Evolutionary conservation across 1,140 invertebrate species (phyloP).

Genomic region (Nylanderia fulva): DNA sequence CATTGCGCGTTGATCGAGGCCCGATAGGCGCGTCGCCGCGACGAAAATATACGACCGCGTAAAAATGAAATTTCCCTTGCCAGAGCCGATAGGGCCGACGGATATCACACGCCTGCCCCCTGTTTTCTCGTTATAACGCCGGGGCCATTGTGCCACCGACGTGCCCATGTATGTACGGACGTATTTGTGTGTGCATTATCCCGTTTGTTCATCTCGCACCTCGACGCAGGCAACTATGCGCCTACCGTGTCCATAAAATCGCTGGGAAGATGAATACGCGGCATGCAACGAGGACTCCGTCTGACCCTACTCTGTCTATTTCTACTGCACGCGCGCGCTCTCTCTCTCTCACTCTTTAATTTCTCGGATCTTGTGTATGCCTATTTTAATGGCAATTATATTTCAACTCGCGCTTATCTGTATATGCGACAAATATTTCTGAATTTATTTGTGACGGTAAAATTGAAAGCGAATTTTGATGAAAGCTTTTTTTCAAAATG

Average conservation of each 20-base stretch:
- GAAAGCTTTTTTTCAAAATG: too few relatives aligned
- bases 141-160: slow-evolving; percentile 41
- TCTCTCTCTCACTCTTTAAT: too few relatives aligned
- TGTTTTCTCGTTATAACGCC: slow-evolving; percentile 67
- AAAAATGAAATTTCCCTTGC: slow-evolving; percentile 65
- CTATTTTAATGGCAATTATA: too few relatives aligned
- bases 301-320: not conserved
- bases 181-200: slow-evolving; percentile 37
- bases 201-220: slow-evolving; percentile 64
- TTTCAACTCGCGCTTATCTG: too few relatives aligned
- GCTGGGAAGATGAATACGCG: slow-evolving; percentile 59
- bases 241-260: slow-evolving; percentile 68
- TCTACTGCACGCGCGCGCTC: not conserved
- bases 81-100: slow-evolving; percentile 46
- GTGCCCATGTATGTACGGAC: not conserved
- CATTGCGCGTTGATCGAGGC: slow-evolving; percentile 61
- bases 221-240: slow-evolving; percentile 45
- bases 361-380: too few relatives aligned
- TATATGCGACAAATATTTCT: too few relatives aligned
- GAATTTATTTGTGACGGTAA: too few relatives aligned
- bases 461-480: too few relatives aligned
- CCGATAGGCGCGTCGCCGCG: slow-evolving; percentile 61
- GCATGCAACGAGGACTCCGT: slow-evolving; percentile 38
- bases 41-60: slow-evolving; percentile 59
- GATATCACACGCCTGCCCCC: slow-evolving; percentile 37